phyloP scores from a whole-genome alignment of 2,113 vertebrate genomes.

The Polypterus bichir region DNA sequence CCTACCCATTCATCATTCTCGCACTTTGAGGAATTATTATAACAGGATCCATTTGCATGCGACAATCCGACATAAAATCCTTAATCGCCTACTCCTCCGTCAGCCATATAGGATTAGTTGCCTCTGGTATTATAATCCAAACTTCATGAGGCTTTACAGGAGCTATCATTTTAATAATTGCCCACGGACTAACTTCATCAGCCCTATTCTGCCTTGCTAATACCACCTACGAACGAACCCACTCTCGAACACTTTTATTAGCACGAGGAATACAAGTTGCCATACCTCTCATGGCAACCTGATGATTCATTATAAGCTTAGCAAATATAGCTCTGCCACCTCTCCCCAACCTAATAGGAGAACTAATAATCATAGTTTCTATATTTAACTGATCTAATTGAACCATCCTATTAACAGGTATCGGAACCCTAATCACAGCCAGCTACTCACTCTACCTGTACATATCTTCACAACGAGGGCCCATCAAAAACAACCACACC shows the following conservation, averaged over 20 bases:
- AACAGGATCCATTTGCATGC: slow-evolving; percentile 11
- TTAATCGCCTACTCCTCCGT: slow-evolving; percentile 24
- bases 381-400: slow-evolving; percentile 16
- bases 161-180: slow-evolving; percentile 10
- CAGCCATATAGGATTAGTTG: slow-evolving; percentile 14
- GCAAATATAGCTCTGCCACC: slow-evolving; percentile 19
- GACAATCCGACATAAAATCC: slow-evolving; percentile 29
- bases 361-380: slow-evolving; percentile 14
- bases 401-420: background rate
- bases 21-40: slow-evolving; percentile 19
- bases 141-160: slow-evolving; percentile 9
- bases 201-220: slow-evolving; percentile 28
- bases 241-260: slow-evolving; percentile 10
- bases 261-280: slow-evolving; percentile 5
- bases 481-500: background rate
- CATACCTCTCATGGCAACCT: background rate
- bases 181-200: slow-evolving; percentile 10
- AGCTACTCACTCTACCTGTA: slow-evolving; percentile 16
- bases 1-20: slow-evolving; percentile 13
- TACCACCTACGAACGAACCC: slow-evolving; percentile 15
- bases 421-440: background rate
- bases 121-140: slow-evolving; percentile 9
- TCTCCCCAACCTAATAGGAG: slow-evolving; percentile 9
- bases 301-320: slow-evolving; percentile 19
- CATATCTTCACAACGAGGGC: slow-evolving; percentile 17